These are phyloP conservation scores for Polydrusus tereticollis DNA, from an alignment of 2,888 invertebrate species.

Conservation along the genomic window DNA sequence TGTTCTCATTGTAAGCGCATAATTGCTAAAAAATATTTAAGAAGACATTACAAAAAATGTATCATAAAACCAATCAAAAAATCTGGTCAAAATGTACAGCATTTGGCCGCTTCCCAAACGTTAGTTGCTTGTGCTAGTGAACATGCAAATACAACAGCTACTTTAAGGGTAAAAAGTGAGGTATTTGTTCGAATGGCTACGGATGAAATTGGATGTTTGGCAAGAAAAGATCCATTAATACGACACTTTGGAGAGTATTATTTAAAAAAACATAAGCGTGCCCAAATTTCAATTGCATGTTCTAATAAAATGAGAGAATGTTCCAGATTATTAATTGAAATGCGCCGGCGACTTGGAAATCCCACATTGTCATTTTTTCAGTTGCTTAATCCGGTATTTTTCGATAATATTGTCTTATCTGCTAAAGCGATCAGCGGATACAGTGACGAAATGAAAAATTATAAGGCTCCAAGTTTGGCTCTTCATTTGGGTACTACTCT, in stretches of 20 bases:
- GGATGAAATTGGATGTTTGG: no score
- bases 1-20: not conserved
- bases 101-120: no score
- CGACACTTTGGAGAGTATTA: not conserved
- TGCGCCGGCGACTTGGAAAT: not conserved
- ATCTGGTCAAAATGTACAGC: no score
- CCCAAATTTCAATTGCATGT: not conserved
- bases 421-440: constrained; percentile 48
- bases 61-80: not conserved
- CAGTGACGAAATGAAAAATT: constrained; percentile 21
- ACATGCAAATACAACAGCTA: not conserved
- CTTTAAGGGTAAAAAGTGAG: not conserved
- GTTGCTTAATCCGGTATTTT: constrained; percentile 45
- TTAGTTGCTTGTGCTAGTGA: no score
- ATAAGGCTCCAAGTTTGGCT: constrained; percentile 43
- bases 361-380: not conserved
- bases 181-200: not conserved
- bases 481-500: not conserved
- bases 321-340: not conserved
- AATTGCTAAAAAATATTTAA: not conserved
- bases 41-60: not conserved
- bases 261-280: not conserved
- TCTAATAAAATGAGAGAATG: not conserved
- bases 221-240: not conserved
- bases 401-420: constrained; percentile 46